phyloP scores from a whole-genome alignment of 2,888 invertebrate species.

The Hipparchia sbordonii region DNA sequence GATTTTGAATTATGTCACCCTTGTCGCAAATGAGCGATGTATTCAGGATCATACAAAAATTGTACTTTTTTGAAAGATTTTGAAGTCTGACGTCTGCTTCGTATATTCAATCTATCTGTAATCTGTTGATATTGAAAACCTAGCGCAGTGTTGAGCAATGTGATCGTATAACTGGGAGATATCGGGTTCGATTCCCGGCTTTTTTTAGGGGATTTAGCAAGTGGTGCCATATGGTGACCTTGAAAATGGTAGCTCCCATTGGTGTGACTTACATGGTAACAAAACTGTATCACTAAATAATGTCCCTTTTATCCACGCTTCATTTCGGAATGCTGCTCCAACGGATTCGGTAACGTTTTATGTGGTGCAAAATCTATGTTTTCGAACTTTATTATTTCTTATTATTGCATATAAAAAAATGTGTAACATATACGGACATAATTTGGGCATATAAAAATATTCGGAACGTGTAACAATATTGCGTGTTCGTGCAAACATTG shows the following conservation, averaged over 20 bases:
- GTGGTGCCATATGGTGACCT: too few relatives aligned
- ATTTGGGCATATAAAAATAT: neutral
- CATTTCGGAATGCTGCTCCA: conserved; percentile 58
- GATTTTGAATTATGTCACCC: too few relatives aligned
- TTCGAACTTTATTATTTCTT: neutral
- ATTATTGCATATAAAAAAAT: neutral
- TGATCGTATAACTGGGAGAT: too few relatives aligned
- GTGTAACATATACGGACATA: neutral
- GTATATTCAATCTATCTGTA: too few relatives aligned
- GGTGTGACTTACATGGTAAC: neutral
- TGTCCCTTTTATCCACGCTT: conserved; percentile 45
- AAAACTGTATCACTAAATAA: conserved; percentile 7
- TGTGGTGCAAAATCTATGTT: neutral
- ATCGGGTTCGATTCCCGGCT: too few relatives aligned
- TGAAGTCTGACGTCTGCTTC: too few relatives aligned
- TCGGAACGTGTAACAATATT: neutral
- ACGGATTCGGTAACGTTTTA: conserved; percentile 58
- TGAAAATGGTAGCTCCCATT: neutral
- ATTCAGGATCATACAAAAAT: too few relatives aligned
- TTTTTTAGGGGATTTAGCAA: too few relatives aligned
- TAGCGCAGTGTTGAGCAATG: too few relatives aligned
- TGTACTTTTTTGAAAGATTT: too few relatives aligned
- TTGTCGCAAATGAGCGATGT: too few relatives aligned
- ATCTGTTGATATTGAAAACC: too few relatives aligned
- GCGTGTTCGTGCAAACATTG: neutral